These are phyloP conservation scores for Luperina nickerlii DNA, from an alignment of 2,888 invertebrate species.

Conservation along the genomic window DNA sequence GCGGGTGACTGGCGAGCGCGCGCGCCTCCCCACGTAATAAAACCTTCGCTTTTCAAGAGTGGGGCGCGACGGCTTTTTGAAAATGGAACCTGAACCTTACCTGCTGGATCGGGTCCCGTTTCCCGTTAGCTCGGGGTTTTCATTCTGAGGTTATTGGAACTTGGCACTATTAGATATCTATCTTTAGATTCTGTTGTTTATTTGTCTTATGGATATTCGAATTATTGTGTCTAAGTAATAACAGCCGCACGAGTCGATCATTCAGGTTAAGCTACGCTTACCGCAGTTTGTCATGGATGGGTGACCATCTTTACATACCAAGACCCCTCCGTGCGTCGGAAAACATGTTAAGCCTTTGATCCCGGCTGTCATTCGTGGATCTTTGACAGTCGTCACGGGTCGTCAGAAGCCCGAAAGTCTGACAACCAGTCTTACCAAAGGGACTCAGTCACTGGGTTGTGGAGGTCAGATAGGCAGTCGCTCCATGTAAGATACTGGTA, in stretches of 20 bases:
- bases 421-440: background rate
- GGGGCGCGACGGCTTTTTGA: conserved; percentile 77
- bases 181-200: conserved; percentile 17
- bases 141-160: conserved; percentile 44
- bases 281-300: background rate
- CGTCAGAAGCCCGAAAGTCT: background rate
- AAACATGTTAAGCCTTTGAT: background rate
- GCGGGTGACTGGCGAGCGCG: conserved; percentile 81
- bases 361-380: too few species aligned
- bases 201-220: background rate
- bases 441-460: background rate
- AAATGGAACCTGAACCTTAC: conserved; percentile 69
- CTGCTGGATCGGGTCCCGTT: conserved; percentile 59
- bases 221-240: background rate
- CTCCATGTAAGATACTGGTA: background rate
- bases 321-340: background rate
- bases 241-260: background rate
- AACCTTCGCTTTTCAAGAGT: conserved; percentile 86
- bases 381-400: background rate
- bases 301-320: background rate
- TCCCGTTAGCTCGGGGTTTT: conserved; percentile 63
- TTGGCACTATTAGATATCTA: conserved; percentile 27
- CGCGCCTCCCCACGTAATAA: conserved; percentile 82
- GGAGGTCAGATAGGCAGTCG: background rate
- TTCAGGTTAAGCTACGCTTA: background rate